Conservation (phyloP, 2,113 vertebrate species). For the Oryctolagus cuniculus region mOryCun1.1 NC_091442.1:109686001-109686500, state of each 20-base stretch:
- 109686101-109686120: background rate
- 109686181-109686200: background rate
- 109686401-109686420: background rate
- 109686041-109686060: background rate
- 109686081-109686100: background rate
- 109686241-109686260: background rate
- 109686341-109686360: background rate
- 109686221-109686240: background rate
- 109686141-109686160: background rate
- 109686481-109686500: background rate
- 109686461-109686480: conserved; percentile 2
- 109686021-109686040: background rate
- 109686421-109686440: background rate
- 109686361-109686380: background rate
- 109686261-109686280: background rate
- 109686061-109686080: background rate
- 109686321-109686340: background rate
- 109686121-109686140: background rate
- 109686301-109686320: background rate
- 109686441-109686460: background rate
- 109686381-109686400: background rate
- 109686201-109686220: background rate
- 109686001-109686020: background rate
- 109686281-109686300: background rate
- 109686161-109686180: background rate